phyloP scores from a whole-genome alignment of 2,797 vertebrate species.

The Loriculus beryllinus region DNA sequence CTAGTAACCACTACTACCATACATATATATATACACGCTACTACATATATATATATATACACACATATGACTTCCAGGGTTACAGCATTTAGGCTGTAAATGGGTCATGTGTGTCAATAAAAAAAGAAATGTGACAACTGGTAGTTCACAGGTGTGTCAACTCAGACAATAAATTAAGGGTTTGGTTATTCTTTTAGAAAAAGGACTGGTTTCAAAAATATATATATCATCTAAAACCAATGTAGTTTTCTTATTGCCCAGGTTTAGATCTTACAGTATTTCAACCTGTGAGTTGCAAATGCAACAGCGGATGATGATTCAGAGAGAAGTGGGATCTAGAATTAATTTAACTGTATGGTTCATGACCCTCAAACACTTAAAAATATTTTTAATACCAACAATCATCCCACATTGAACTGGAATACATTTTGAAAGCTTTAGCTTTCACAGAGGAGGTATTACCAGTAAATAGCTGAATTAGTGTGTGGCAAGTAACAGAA shows the following conservation, averaged over 20 bases:
- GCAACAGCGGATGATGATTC: background rate
- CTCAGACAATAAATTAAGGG: background rate
- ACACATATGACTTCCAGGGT: background rate
- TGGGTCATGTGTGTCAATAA: rapidly evolving
- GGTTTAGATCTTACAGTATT: background rate
- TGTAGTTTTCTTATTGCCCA: background rate
- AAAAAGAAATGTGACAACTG: background rate
- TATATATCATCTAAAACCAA: background rate
- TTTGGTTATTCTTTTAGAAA: background rate
- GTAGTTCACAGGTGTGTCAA: background rate
- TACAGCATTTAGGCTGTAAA: background rate
- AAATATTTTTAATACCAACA: background rate
- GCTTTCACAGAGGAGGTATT: background rate
- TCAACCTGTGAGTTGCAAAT: background rate
- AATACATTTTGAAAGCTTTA: background rate
- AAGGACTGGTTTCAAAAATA: background rate
- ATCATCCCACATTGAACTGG: background rate
- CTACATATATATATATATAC: background rate
- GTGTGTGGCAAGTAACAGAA: background rate
- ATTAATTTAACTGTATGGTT: background rate
- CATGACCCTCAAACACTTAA: background rate
- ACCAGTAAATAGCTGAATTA: background rate
- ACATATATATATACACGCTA: background rate
- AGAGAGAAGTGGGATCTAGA: background rate
- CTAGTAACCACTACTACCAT: rapidly evolving